Evolutionary conservation across 30 jellyfish, hydroid and myxozoan genomes (phyloP).

Genomic region (Rhopilema esculentum): DNA sequence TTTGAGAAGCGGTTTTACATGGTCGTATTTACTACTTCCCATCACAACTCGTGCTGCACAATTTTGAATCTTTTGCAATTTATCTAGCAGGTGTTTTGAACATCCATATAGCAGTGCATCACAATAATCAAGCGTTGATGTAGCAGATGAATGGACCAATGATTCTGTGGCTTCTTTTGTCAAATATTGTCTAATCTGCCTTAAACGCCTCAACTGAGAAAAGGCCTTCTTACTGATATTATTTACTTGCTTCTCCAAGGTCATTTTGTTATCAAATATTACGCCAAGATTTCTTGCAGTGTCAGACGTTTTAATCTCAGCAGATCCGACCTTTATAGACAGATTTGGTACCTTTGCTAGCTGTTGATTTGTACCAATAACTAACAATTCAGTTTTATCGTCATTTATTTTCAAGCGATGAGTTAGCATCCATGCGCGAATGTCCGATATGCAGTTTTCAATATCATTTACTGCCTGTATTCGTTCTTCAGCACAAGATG

Average conservation of each 20-base stretch:
- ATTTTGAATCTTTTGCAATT: neutral
- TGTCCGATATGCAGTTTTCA: neutral
- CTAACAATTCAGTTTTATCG: neutral
- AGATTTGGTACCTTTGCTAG: neutral
- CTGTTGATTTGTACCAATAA: neutral
- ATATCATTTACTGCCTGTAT: neutral
- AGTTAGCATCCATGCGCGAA: conserved; percentile 3
- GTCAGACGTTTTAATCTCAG: neutral
- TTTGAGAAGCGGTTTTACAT: conserved; percentile 10
- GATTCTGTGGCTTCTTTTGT: neutral
- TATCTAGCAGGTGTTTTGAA: neutral
- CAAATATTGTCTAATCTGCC: neutral
- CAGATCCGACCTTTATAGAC: neutral
- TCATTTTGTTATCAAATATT: neutral
- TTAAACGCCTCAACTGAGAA: neutral
- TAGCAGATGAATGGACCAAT: neutral
- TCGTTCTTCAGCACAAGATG: neutral
- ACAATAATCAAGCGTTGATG: neutral
- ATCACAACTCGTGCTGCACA: conserved; percentile 9
- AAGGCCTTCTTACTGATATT: neutral
- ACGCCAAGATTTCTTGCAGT: neutral
- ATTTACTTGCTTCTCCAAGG: neutral
- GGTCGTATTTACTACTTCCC: neutral
- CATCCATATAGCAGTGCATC: neutral
- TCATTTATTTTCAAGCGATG: conserved; percentile 12